Base-by-base conservation (phyloP, 2,888 invertebrate species). In the Stegophylla sp. region DNA sequence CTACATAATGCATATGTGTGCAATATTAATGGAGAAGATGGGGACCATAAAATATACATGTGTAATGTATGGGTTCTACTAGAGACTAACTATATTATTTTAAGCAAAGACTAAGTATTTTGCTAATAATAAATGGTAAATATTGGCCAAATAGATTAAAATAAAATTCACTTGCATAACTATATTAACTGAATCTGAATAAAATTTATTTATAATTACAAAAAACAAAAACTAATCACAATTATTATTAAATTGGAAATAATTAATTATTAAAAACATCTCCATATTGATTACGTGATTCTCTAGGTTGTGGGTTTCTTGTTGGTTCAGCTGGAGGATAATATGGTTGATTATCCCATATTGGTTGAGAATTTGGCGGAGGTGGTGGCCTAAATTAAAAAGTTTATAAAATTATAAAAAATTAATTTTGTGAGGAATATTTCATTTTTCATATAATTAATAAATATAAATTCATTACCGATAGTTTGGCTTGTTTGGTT, bases 391-490 rank as follows among this genome's bases (percentile, higher is more conserved):
- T 69, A 48, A 51, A 76, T 66, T 5, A 53, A 53, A 61, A 34
- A 34, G 7, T 34, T 34, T 5, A 5, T 34, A 34, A 34, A 34
- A 34, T 34, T 34, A 34, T 34, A 34, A 34, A 34, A 34, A 34
- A 5, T 34, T 34, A 34, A 5, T 34, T 34, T 34, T 34, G 34
- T 34, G 34, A 34, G 3, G 7, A 34, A 7, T 34, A 34, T 7
- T 34, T n/a, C n/a, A n/a, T n/a, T 34, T 34, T 7, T 34, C 34
- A 34, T 34, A 34, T 5, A 34, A 34, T 34, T 5, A 34, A 34
- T 5, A 7, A 34, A 34, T 34, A 5, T 5, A 34, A 34, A 34
- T 83, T 83, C 84, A 88, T 83, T 84, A 89, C 89, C 87, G 89
- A 86, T 89, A 89, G 0, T 88, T 88, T 71, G 51, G 9, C 71